A percentile compares a stretch with the other conserved stretches of the same genome.
Evolutionary conservation across 2,888 invertebrate genomes (phyloP).

Genomic region (Acronicta psi): DNA sequence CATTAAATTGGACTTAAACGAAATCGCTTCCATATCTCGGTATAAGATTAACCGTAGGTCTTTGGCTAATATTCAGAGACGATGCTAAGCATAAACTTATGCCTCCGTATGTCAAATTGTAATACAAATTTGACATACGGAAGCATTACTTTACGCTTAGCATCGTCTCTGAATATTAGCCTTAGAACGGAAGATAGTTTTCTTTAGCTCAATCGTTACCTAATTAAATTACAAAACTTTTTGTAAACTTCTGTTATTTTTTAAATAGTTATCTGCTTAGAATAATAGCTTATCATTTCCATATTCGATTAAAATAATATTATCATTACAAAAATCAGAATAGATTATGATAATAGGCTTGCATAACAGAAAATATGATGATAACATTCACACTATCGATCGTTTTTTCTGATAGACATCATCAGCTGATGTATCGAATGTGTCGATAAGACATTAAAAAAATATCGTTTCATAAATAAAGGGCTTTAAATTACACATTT

Average conservation of each 20-base stretch:
- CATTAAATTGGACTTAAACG: too few relatives aligned
- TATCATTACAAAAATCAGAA: slow-evolving; percentile 28
- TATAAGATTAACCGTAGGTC: too few relatives aligned
- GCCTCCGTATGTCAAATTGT: too few relatives aligned
- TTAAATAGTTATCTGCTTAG: slow-evolving; percentile 23
- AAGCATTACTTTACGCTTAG: too few relatives aligned
- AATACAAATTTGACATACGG: too few relatives aligned
- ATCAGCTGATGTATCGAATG: slow-evolving; percentile 5
- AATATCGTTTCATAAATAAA: slow-evolving; percentile 24
- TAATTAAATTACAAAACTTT: slow-evolving; percentile 3
- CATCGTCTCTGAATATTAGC: too few relatives aligned
- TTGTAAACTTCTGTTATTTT: slow-evolving; percentile 4
- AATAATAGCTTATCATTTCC: slow-evolving; percentile 25
- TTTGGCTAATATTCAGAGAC: too few relatives aligned
- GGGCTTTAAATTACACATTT: slow-evolving; percentile 13
- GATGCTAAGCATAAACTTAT: too few relatives aligned
- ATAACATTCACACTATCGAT: slow-evolving; percentile 23
- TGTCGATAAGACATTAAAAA: slow-evolving; percentile 28
- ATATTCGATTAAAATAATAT: slow-evolving; percentile 27
- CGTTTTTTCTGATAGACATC: slow-evolving; percentile 22
- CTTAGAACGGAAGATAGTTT: too few relatives aligned
- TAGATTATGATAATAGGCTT: slow-evolving; percentile 46
- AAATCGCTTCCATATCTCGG: too few relatives aligned
- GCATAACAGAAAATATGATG: slow-evolving; percentile 24
- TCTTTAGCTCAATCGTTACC: too few relatives aligned